A percentile compares a stretch with the other conserved stretches of the same genome.
Evolutionary conservation across 2,888 invertebrate species (phyloP).

Genomic region (Lumbricus terrestris): DNA sequence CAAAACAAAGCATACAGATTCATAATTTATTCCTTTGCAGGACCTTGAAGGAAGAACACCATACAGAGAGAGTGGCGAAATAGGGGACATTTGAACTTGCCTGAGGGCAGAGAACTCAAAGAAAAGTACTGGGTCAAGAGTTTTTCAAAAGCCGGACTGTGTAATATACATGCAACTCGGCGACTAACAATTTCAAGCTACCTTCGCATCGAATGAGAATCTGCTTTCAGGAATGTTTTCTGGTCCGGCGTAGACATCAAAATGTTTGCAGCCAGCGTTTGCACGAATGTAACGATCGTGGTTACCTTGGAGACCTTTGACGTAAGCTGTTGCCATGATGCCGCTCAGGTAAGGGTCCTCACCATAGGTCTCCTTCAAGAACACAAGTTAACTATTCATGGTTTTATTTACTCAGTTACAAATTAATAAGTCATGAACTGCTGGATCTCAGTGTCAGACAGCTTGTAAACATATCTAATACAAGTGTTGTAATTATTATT

Average conservation of each 20-base stretch:
- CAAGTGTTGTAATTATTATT: too few relatives aligned
- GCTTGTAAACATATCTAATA: too few relatives aligned
- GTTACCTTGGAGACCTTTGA: conserved; percentile 52
- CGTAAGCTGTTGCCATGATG: conserved; percentile 45
- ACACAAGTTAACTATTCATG: background rate
- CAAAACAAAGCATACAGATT: too few relatives aligned
- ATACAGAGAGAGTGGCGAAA: too few relatives aligned
- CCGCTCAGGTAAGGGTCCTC: conserved; percentile 55
- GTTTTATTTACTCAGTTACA: background rate
- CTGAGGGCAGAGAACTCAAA: background rate
- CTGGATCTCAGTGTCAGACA: too few relatives aligned
- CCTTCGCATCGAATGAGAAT: conserved; percentile 35
- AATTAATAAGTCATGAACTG: background rate
- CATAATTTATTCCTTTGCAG: too few relatives aligned
- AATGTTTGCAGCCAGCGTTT: conserved; percentile 57
- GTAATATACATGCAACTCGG: background rate
- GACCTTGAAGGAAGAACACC: too few relatives aligned
- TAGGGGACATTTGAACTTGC: too few relatives aligned
- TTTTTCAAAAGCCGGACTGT: background rate
- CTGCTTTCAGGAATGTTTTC: conserved; percentile 46
- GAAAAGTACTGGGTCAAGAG: background rate
- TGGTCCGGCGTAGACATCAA: conserved; percentile 53
- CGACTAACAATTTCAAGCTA: conserved; percentile 7
- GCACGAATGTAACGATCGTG: conserved; percentile 46
- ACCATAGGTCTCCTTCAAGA: conserved; percentile 54